Conservation (phyloP, 2,888 invertebrate genomes). For the Mythimna lalbum region DNA sequence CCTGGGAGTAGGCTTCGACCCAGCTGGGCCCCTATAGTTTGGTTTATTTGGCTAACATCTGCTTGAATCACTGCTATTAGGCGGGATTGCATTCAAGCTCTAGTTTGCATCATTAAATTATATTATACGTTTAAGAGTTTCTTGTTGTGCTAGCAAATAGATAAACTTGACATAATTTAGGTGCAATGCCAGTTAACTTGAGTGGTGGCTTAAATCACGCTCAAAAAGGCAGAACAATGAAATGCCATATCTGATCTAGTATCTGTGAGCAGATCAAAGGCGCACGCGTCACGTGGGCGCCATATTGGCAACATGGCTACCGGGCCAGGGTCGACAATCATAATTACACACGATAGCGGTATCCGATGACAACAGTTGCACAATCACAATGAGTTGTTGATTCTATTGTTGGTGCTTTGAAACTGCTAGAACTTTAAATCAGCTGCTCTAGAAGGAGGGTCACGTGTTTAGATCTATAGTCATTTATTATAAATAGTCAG, state of each 20-base stretch:
- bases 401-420: slow-evolving; percentile 51
- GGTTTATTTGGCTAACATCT: no score
- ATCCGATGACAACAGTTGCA: slow-evolving; percentile 72
- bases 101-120: neutral
- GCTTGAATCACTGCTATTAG: no score
- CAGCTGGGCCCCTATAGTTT: no score
- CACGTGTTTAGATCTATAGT: neutral
- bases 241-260: slow-evolving; percentile 59
- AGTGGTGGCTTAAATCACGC: slow-evolving; percentile 12
- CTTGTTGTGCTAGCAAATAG: neutral
- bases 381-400: slow-evolving; percentile 63
- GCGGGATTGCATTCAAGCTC: no score
- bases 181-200: slow-evolving; percentile 28
- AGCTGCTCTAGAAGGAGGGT: no score
- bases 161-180: slow-evolving; percentile 15
- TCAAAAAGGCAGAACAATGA: slow-evolving; percentile 46
- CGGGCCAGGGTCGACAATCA: slow-evolving; percentile 74
- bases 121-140: no score
- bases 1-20: no score
- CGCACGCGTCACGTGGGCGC: slow-evolving; percentile 67
- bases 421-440: slow-evolving; percentile 13
- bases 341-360: slow-evolving; percentile 69
- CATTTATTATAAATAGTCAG: neutral
- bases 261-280: slow-evolving; percentile 58
- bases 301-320: slow-evolving; percentile 73